Evolutionary conservation across 2,888 invertebrate species (phyloP).

Genomic region (Hyppa rectilinea): DNA sequence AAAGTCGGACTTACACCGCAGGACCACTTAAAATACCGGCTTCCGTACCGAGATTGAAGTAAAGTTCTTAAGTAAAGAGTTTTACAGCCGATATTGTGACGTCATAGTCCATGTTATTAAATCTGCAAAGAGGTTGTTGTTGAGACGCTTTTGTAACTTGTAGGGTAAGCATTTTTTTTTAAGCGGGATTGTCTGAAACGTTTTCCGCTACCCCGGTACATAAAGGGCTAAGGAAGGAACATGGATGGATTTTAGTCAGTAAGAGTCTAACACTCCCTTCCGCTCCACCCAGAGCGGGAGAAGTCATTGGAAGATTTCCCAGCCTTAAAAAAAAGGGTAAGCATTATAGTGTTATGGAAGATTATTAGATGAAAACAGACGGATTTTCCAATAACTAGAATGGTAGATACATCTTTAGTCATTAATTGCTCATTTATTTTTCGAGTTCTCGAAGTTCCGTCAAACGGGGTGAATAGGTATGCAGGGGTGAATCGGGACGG

Average conservation of each 20-base stretch:
- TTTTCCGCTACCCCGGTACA: no score
- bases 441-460: no score
- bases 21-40: conserved; percentile 51
- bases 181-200: no score
- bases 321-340: no score
- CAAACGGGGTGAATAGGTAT: no score
- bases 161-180: no score
- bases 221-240: no score
- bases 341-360: conserved; percentile 5
- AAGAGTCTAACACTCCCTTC: no score
- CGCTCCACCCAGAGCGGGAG: no score
- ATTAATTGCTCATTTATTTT: background rate
- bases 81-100: conserved; percentile 45
- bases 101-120: conserved; percentile 53
- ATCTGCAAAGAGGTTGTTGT: conserved; percentile 24
- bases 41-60: conserved; percentile 46
- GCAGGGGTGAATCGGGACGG: no score
- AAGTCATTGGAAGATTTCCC: no score
- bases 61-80: conserved; percentile 56
- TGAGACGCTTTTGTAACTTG: background rate
- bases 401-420: background rate
- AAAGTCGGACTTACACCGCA: conserved; percentile 23
- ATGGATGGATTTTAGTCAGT: no score
- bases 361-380: background rate
- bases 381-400: background rate